A percentile compares a stretch with the other conserved stretches of the same genome.
Conservation (phyloP, 2,797 vertebrate genomes). For the Eurystomus glaucurus region DNA sequence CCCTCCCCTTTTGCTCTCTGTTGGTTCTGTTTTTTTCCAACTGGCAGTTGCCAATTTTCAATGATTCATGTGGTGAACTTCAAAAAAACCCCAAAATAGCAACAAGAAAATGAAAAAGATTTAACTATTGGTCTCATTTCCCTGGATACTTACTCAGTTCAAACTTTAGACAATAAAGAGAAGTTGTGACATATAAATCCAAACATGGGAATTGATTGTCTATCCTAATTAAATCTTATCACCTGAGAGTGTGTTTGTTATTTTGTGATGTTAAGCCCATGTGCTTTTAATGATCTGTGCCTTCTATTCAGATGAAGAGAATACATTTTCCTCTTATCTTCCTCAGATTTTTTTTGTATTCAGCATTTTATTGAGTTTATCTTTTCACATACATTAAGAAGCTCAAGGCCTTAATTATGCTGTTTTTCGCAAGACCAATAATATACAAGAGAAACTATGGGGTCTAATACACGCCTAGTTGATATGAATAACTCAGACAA, state of each 20-base stretch:
- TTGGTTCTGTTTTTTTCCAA: constrained; percentile 41
- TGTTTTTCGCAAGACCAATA: not conserved
- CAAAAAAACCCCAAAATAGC: not conserved
- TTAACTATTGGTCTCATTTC: not conserved
- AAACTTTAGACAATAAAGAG: not conserved
- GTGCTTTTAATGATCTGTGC: not conserved
- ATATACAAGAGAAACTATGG: not conserved
- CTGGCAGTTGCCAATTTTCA: constrained; percentile 45
- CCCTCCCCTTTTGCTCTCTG: not conserved
- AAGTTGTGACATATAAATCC: not conserved
- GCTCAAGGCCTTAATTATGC: not conserved
- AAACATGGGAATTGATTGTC: not conserved
- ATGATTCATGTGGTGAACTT: constrained; percentile 36
- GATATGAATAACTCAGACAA: not conserved
- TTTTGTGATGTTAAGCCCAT: not conserved
- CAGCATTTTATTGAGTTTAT: not conserved
- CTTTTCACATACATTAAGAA: not conserved
- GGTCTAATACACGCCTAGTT: not conserved
- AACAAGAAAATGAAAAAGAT: not conserved
- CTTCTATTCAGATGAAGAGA: not conserved
- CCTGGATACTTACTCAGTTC: not conserved
- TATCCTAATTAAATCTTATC: not conserved
- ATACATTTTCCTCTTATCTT: not conserved
- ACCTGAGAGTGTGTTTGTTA: not conserved
- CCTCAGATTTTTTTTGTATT: not conserved